Evolutionary conservation across 1,140 invertebrate species (phyloP), one percentile per base, ranked within the genome.

Genomic region (Lasioglossum albipes): DNA sequence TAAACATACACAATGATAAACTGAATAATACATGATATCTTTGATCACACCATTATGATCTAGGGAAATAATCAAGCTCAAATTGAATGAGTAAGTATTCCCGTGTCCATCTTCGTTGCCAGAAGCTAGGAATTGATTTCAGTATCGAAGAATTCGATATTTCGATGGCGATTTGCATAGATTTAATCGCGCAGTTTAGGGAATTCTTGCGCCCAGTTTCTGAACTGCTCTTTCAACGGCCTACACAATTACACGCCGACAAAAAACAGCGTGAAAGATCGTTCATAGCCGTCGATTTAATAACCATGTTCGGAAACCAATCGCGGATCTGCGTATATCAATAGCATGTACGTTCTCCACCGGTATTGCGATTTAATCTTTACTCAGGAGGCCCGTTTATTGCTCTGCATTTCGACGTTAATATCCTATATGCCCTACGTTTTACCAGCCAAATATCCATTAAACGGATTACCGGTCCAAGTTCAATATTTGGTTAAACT

Each of bases 401-500:
- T 57, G 54, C 45, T 61, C 64, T 66, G 72, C 41, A 82, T 84
- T 86, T 75, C 66, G 59, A 61, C 74, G 73, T 31, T 78, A 70
- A 66, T 69, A 79, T 74, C 69, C 62, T 68, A 78, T 64, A 65
- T 49, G 54, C 75, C 41, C 68, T 72, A 84, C 79, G 75, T 85
- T 86, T 86, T 86, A 86, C 77, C 78, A 49, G 57, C 75, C 75
- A 67, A 82, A 73, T 85, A 85, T 86, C 81, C 69, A 85, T 86
- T 86, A 86, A 86, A 86, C 69, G 54, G 75, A 83, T 73, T 81
- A 80, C 72, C 72, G 73, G 57, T 75, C 59, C 54, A 73, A 67
- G 73, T 85, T 71, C 84, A 85, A 85, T 85, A 85, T 85, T 85
- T 85, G 84, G 74, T 79, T 73, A 77, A 82, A 82, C 66, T 76